Conservation (phyloP, 2,888 invertebrate genomes). For the Omphaloscelis lunosa region DNA sequence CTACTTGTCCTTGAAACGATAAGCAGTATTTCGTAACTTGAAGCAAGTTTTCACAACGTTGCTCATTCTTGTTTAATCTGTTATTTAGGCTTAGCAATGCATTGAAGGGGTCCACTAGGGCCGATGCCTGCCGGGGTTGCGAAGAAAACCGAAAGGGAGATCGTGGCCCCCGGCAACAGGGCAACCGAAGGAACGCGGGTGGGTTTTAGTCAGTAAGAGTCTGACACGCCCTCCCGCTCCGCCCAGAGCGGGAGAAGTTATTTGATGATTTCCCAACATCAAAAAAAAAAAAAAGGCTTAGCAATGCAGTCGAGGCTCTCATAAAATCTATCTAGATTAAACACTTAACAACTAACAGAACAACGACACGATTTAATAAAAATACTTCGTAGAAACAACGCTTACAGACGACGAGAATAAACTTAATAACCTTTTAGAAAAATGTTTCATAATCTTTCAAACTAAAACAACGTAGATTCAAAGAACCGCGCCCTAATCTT, state of each 20-base stretch:
- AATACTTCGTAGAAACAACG: slow-evolving; percentile 50
- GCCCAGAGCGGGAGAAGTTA: too few species aligned
- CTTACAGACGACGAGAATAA: slow-evolving; percentile 33
- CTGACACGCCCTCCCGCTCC: too few species aligned
- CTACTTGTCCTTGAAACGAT: slow-evolving; percentile 33
- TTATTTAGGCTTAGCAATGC: not conserved
- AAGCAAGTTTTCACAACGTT: slow-evolving; percentile 24
- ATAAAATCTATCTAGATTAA: slow-evolving; percentile 34
- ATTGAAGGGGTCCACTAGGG: too few species aligned
- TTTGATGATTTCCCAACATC: too few species aligned
- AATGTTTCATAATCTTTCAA: slow-evolving; percentile 25
- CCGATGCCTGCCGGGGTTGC: too few species aligned
- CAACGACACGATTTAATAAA: slow-evolving; percentile 13
- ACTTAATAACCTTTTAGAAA: slow-evolving; percentile 38
- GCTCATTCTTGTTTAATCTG: slow-evolving; percentile 9
- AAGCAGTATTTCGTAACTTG: slow-evolving; percentile 36
- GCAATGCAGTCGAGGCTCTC: not conserved
- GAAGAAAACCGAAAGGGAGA: too few species aligned
- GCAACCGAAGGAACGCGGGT: too few species aligned
- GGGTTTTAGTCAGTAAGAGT: too few species aligned
- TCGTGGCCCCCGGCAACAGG: too few species aligned
- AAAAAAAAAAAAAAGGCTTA: too few species aligned
- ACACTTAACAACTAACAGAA: not conserved
- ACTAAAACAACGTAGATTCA: slow-evolving; percentile 27
- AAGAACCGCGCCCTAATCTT: slow-evolving; percentile 40